Percentiles rank a stretch among this genome's conserved stretches.
These are phyloP conservation scores for Mamestra brassicae DNA, from an alignment of 2,888 invertebrate species.

Conservation along the genomic window DNA sequence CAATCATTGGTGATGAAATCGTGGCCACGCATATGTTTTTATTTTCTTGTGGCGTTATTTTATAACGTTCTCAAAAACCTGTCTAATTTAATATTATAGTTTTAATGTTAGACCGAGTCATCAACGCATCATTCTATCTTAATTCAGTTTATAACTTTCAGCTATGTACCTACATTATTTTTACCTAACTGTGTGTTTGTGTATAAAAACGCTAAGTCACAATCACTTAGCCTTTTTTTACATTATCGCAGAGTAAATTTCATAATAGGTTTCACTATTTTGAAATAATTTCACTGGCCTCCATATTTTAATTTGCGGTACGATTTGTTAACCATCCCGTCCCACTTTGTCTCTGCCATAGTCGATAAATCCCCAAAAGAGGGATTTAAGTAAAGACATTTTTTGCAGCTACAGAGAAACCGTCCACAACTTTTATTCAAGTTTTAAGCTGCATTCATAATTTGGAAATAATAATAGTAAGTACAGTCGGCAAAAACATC, in stretches of 20 bases:
- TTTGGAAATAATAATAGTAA: not conserved
- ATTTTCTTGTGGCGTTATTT: not conserved
- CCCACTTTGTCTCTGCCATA: not conserved
- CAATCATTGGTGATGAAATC: slow-evolving; percentile 6
- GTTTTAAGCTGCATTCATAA: slow-evolving; percentile 13
- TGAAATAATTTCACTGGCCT: slow-evolving; percentile 4
- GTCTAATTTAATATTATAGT: not conserved
- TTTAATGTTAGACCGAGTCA: not conserved
- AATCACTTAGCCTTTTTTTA: not conserved
- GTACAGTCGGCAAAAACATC: not conserved
- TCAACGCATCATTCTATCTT: not conserved
- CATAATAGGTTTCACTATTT: slow-evolving; percentile 10
- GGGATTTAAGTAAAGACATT: not conserved
- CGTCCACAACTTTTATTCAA: slow-evolving; percentile 26
- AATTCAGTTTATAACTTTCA: slow-evolving; percentile 9
- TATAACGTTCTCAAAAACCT: not conserved
- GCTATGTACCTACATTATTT: not conserved
- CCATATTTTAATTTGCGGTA: not conserved
- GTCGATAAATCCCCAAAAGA: not conserved
- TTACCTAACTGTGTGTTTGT: not conserved
- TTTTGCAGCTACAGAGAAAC: slow-evolving; percentile 30
- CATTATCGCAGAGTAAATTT: not conserved
- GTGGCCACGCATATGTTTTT: not conserved
- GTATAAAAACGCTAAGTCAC: not conserved
- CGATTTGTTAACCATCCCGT: not conserved